phyloP scores from a whole-genome alignment of 2,888 invertebrate genomes.

The Macrophya alboannulata region DNA sequence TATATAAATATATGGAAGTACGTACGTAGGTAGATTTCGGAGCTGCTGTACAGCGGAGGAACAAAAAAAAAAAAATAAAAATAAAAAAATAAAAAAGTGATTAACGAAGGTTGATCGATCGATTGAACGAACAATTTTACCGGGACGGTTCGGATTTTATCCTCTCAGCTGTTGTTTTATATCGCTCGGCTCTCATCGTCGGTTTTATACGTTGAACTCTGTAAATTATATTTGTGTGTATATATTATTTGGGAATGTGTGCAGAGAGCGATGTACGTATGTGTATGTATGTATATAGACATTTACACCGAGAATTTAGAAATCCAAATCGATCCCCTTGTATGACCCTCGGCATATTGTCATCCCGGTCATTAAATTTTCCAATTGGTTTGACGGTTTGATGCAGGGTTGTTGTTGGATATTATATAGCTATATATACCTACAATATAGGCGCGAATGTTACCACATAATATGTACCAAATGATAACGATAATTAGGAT shows the following conservation, averaged over 20 bases:
- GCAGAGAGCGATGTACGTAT: neutral
- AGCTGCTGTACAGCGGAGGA: neutral
- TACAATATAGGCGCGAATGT: neutral
- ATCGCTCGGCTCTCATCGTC: neutral
- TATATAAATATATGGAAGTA: no score
- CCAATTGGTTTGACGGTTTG: neutral
- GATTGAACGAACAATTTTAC: constrained; percentile 8
- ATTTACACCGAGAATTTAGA: neutral
- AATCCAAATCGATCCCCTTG: neutral
- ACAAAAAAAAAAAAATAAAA: neutral
- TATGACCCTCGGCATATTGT: neutral
- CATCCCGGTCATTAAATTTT: neutral
- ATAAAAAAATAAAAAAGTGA: neutral
- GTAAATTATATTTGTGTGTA: constrained; percentile 5
- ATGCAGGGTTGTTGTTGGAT: no score
- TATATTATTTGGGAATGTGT: no score
- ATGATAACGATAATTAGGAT: constrained; percentile 19
- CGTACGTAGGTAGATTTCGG: neutral
- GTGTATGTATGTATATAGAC: neutral
- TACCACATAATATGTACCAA: constrained; percentile 20
- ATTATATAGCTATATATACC: neutral
- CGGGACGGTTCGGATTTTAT: neutral
- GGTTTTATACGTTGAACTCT: constrained; percentile 2
- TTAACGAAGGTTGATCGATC: constrained; percentile 12
- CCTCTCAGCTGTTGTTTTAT: constrained; percentile 5